Base-by-base conservation (phyloP, 35 echinoderm and acorn worm genomes). In the Lytechinus variegatus region DNA sequence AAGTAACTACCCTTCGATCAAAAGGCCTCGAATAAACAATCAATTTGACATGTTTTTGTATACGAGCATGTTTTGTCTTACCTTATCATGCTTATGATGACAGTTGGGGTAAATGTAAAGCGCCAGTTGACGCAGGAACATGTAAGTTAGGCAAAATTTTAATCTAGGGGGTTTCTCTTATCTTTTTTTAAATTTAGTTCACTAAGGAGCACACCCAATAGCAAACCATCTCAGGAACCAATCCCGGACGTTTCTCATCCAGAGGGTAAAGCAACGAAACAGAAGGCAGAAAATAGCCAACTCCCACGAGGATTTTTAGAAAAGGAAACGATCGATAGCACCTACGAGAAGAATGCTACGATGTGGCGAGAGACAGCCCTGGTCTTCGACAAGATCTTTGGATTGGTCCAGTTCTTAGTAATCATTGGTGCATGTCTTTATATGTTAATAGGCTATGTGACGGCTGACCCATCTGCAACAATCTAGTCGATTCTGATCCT, bases 351-450 rank as follows among this genome's bases (percentile, higher is more conserved):
- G 52, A 93, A 93, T 24, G 91, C 91, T 9, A 93, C 21, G 91
- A 93, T 93, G 91, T 93, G 91, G 91, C 28, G 91, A 8, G 91
- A 93, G 44, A 56, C 91, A 10, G 91, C 91, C 8, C 91, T 93
- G 24, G 91, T 93, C 8, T 54, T 93, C 28, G 91, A 93, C 27
- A 93, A 93, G 54, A 24, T 93, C 54, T 93, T 93, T 54, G 91
- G 91, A 27, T 27, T 93, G 52, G 28, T 53, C 54, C 91, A 93
- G 54, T 93, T 93, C n/a, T 24, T 93, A 9, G 53, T 93, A 9
- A 93, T 93, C 91, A 27, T 54, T 10, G n/a, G 52, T 54, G 91
- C 91, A 4, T 93, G 54, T 27, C 91, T 93, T 2, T 93, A 93
- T 29, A 93, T 93, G 91, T 27, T 93, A 14, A 93, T 93, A 5